Percentiles rank a stretch among this genome's conserved stretches.
phyloP scores from a whole-genome alignment of 1,140 invertebrate genomes.

The Drosophila virilis region DNA sequence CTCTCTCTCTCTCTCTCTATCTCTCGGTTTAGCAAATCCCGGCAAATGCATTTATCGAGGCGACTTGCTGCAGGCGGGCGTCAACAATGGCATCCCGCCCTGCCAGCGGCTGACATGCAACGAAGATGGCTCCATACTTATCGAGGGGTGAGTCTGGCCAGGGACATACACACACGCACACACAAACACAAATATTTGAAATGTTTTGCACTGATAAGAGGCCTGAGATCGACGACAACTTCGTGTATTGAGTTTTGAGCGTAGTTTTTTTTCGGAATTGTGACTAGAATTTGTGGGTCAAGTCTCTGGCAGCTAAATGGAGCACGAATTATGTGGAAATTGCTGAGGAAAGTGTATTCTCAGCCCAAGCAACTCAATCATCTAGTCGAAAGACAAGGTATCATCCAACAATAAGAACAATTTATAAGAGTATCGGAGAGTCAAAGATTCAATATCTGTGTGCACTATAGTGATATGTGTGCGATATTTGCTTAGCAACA shows the following conservation, averaged over 20 bases:
- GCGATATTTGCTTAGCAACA: too few species aligned
- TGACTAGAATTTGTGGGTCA: constrained; percentile 58
- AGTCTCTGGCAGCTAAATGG: background rate
- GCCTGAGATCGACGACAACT: constrained; percentile 1
- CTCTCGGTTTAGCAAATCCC: constrained; percentile 47
- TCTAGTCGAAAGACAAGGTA: too few species aligned
- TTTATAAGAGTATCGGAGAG: too few species aligned
- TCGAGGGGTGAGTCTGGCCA: constrained; percentile 77
- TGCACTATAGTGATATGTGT: too few species aligned
- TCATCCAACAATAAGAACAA: too few species aligned
- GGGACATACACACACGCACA: constrained; percentile 9
- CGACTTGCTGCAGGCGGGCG: constrained; percentile 57
- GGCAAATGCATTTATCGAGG: constrained; percentile 79
- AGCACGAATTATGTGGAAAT: background rate
- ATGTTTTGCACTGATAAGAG: constrained; percentile 58
- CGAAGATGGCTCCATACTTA: constrained; percentile 70
- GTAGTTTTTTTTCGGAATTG: constrained; percentile 6
- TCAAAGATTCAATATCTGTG: too few species aligned
- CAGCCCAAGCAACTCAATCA: too few species aligned
- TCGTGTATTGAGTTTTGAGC: constrained; percentile 26
- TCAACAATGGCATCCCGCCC: constrained; percentile 70
- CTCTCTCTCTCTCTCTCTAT: background rate
- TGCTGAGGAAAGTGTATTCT: too few species aligned
- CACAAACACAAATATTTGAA: constrained; percentile 33
- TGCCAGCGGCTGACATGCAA: constrained; percentile 77